Conservation (phyloP, 2,888 invertebrate genomes). For the Morpho achilles region DNA sequence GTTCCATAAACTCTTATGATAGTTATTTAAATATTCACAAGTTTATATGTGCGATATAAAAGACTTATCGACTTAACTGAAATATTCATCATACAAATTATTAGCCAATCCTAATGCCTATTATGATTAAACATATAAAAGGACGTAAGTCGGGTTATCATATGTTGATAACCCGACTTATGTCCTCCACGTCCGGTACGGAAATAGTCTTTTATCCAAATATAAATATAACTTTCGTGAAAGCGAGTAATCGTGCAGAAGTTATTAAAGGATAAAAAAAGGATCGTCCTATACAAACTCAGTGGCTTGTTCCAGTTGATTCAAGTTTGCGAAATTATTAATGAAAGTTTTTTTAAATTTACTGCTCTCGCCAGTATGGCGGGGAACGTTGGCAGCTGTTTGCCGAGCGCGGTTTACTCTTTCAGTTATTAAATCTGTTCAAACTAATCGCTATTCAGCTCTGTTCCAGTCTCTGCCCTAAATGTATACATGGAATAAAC, state of each 20-base stretch:
- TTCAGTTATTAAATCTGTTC: slow-evolving; percentile 29
- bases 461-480: neutral
- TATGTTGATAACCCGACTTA: no score
- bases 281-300: slow-evolving; percentile 2
- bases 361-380: neutral
- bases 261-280: neutral
- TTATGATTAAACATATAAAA: no score
- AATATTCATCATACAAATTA: no score
- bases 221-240: no score
- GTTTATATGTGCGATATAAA: no score
- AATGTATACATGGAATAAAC: slow-evolving; percentile 19
- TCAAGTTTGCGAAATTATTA: slow-evolving; percentile 10
- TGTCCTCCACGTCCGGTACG: no score
- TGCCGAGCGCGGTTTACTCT: slow-evolving; percentile 22
- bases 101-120: no score
- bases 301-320: slow-evolving; percentile 2
- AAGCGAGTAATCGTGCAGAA: neutral
- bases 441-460: slow-evolving; percentile 17
- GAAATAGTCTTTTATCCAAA: no score
- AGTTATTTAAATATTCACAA: no score
- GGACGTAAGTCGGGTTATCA: no score
- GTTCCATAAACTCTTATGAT: no score
- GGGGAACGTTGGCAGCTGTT: slow-evolving; percentile 18
- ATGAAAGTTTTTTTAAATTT: slow-evolving; percentile 8
- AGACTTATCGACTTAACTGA: no score